Conservation (phyloP, 2,888 invertebrate genomes). For the Xylota segnis region DNA sequence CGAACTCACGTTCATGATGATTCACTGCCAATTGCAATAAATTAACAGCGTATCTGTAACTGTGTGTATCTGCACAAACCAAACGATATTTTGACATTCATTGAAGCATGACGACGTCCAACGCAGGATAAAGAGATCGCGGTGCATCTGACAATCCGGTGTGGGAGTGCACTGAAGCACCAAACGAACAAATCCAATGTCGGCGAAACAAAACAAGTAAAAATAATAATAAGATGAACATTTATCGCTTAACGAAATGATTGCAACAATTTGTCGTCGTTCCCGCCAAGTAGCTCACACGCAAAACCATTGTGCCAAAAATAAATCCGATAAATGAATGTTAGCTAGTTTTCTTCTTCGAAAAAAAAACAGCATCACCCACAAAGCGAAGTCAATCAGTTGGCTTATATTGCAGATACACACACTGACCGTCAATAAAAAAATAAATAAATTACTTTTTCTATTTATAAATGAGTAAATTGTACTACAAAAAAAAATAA, state of each 20-base stretch:
- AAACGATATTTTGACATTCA: slow-evolving; percentile 36
- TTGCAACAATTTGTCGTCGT: slow-evolving; percentile 51
- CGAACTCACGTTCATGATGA: slow-evolving; percentile 42
- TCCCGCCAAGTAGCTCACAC: slow-evolving; percentile 52
- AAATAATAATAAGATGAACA: background rate
- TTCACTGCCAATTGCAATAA: slow-evolving; percentile 59
- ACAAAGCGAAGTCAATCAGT: slow-evolving; percentile 44
- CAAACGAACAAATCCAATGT: slow-evolving; percentile 8
- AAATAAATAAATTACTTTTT: slow-evolving; percentile 22
- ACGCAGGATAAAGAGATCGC: background rate
- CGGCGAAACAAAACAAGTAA: background rate
- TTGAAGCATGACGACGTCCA: slow-evolving; percentile 19
- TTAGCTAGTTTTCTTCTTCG: background rate
- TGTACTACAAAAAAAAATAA: slow-evolving; percentile 21
- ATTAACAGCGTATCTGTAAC: slow-evolving; percentile 39
- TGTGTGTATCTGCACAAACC: background rate
- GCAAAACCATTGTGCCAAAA: slow-evolving; percentile 61
- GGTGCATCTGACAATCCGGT: background rate
- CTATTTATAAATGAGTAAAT: slow-evolving; percentile 65
- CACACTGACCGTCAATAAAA: slow-evolving; percentile 45
- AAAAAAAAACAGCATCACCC: slow-evolving; percentile 38
- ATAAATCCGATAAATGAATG: slow-evolving; percentile 38
- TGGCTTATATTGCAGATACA: slow-evolving; percentile 32
- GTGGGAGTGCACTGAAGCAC: slow-evolving; percentile 19
- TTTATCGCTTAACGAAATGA: slow-evolving; percentile 48